These are phyloP conservation scores for Sprattus sprattus DNA, from an alignment of 2,113 vertebrate genomes.

Conservation along the genomic window DNA sequence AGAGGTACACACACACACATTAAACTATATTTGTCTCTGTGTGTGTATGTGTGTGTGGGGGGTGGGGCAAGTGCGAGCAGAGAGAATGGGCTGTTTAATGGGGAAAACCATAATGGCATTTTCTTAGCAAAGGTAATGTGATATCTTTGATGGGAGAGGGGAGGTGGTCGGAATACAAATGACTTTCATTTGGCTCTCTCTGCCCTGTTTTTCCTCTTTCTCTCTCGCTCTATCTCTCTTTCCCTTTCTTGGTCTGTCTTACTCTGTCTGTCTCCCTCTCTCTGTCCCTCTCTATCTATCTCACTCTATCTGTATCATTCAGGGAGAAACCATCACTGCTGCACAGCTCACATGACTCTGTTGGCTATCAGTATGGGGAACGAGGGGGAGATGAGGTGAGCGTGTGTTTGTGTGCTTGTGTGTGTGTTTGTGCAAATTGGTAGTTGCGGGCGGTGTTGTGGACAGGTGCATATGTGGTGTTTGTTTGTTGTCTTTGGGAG, in stretches of 20 bases:
- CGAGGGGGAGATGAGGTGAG: conserved; percentile 26
- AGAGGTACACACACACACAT: no score
- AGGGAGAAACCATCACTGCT: conserved; percentile 2
- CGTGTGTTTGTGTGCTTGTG: background rate
- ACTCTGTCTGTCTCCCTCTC: background rate
- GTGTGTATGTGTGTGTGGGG: background rate
- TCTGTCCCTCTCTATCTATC: conserved; percentile 16
- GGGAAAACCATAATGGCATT: conserved; percentile 35
- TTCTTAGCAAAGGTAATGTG: conserved; percentile 36
- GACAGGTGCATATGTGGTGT: background rate
- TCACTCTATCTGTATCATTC: conserved; percentile 19
- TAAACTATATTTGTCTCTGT: background rate
- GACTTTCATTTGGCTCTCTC: conserved; percentile 5
- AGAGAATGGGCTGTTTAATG: conserved; percentile 14
- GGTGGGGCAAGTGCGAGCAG: background rate
- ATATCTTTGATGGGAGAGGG: conserved; percentile 29
- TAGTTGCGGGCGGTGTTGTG: background rate
- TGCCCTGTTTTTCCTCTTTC: background rate
- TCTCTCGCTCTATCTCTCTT: background rate
- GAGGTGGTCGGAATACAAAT: conserved; percentile 36
- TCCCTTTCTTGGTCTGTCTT: background rate
- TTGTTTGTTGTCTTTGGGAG: background rate
- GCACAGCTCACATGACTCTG: conserved; percentile 9
- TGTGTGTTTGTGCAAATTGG: conserved; percentile 15
- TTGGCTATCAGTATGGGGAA: conserved; percentile 41